phyloP scores from a whole-genome alignment of 1,140 invertebrate species.

The Drosophila bocqueti region DNA sequence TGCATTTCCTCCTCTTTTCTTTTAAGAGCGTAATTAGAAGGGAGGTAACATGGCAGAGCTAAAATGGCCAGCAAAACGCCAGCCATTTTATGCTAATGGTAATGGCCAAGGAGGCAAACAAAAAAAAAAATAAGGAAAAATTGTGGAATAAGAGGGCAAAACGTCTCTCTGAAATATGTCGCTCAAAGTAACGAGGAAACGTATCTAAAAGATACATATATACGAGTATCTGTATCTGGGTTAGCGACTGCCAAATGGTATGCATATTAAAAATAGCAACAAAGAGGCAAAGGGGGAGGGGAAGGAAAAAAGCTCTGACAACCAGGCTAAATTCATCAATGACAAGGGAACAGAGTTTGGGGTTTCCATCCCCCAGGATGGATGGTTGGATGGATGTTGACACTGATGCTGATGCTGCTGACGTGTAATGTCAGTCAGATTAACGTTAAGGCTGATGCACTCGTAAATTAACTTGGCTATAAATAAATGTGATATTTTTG shows the following conservation, averaged over 20 bases:
- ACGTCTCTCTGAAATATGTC: slow-evolving; percentile 32
- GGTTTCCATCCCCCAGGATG: slow-evolving; percentile 1
- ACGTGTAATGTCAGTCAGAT: slow-evolving; percentile 30
- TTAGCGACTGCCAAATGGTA: slow-evolving; percentile 55
- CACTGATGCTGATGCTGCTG: slow-evolving; percentile 45
- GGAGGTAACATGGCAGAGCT: slow-evolving; percentile 19
- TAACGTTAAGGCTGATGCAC: slow-evolving; percentile 21
- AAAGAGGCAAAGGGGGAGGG: slow-evolving; percentile 21
- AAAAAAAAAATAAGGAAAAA: slow-evolving; percentile 26
- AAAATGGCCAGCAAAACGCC: slow-evolving; percentile 43
- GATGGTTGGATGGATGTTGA: slow-evolving; percentile 6
- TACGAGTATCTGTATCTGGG: slow-evolving; percentile 46
- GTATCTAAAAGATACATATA: slow-evolving; percentile 41
- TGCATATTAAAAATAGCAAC: slow-evolving; percentile 72
- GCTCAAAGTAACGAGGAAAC: slow-evolving; percentile 61
- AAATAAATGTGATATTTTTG: slow-evolving; percentile 4
- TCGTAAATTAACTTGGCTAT: slow-evolving; percentile 28
- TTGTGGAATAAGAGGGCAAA: slow-evolving; percentile 34
- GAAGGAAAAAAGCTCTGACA: slow-evolving; percentile 26
- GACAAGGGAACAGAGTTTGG: slow-evolving; percentile 45
- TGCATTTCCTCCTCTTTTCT: slow-evolving; percentile 46
- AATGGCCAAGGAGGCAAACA: slow-evolving; percentile 42
- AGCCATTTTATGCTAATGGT: slow-evolving; percentile 73
- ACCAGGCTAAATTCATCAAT: slow-evolving; percentile 68
- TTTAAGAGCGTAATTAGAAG: slow-evolving; percentile 70